Conservation (phyloP, 2,797 vertebrate genomes). For the Pseudochirops cupreus region DNA sequence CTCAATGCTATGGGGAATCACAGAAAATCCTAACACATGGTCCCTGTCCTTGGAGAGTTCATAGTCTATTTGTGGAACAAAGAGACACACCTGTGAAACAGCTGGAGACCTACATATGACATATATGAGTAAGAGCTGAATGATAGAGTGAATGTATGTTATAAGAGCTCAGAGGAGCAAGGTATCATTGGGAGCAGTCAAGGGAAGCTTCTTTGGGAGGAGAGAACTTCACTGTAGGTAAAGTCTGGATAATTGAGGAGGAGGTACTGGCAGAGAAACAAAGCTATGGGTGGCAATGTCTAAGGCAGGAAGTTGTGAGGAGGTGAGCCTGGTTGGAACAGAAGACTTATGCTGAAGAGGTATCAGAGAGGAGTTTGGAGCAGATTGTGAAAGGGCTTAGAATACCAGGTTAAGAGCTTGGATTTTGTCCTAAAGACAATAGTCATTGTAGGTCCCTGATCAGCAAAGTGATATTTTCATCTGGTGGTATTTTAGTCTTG, state of each 20-base stretch:
- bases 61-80: not conserved
- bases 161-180: not conserved
- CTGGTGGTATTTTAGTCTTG: not conserved
- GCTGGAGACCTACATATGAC: not conserved
- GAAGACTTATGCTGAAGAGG: not conserved
- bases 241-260: not conserved
- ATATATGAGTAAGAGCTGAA: not conserved
- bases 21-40: not conserved
- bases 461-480: not conserved
- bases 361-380: not conserved
- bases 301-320: not conserved
- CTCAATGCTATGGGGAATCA: not conserved
- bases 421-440: not conserved
- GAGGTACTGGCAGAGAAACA: not conserved
- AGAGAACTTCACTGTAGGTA: not conserved
- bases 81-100: not conserved
- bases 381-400: not conserved
- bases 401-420: not conserved
- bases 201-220: not conserved
- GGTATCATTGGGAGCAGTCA: not conserved
- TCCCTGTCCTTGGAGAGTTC: not conserved
- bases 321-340: not conserved
- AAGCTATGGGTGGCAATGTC: not conserved
- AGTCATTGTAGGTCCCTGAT: not conserved
- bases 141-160: not conserved